These are phyloP conservation scores for Ptychoptera albimana DNA, from an alignment of 2,888 invertebrate genomes.

Conservation along the genomic window DNA sequence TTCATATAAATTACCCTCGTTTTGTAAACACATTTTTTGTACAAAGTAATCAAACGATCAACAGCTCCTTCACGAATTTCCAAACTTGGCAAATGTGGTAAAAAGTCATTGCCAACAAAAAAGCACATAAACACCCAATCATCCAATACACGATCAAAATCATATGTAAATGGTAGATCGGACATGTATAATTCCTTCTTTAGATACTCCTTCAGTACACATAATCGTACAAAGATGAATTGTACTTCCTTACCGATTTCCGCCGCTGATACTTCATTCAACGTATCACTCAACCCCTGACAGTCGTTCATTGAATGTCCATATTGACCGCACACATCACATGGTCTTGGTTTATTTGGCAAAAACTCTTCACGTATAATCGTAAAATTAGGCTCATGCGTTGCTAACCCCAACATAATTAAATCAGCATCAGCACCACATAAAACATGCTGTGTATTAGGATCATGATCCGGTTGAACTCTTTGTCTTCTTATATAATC, in stretches of 20 bases:
- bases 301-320: slow-evolving; percentile 94
- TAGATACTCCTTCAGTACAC: slow-evolving; percentile 85
- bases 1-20: slow-evolving; percentile 48
- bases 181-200: slow-evolving; percentile 80
- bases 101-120: slow-evolving; percentile 97
- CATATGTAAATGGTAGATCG: slow-evolving; percentile 82
- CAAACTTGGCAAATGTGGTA: slow-evolving; percentile 93
- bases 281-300: slow-evolving; percentile 50
- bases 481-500: slow-evolving; percentile 94
- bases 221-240: slow-evolving; percentile 87
- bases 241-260: slow-evolving; percentile 58
- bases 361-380: slow-evolving; percentile 98
- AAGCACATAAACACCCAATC: slow-evolving; percentile 99
- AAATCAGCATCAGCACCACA: slow-evolving; percentile 98
- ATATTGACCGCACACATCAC: slow-evolving; percentile 82
- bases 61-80: slow-evolving; percentile 97
- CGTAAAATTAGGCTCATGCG: slow-evolving; percentile 97
- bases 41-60: slow-evolving; percentile 79
- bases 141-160: slow-evolving; percentile 88
- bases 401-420: slow-evolving; percentile 95
- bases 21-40: slow-evolving; percentile 87
- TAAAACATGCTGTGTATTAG: slow-evolving; percentile 92
- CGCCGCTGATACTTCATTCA: slow-evolving; percentile 40
- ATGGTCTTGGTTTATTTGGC: slow-evolving; percentile 89
- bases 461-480: slow-evolving; percentile 85